Evolutionary conservation across 2,888 invertebrate genomes (phyloP).

Genomic region (Chrysolina americana): DNA sequence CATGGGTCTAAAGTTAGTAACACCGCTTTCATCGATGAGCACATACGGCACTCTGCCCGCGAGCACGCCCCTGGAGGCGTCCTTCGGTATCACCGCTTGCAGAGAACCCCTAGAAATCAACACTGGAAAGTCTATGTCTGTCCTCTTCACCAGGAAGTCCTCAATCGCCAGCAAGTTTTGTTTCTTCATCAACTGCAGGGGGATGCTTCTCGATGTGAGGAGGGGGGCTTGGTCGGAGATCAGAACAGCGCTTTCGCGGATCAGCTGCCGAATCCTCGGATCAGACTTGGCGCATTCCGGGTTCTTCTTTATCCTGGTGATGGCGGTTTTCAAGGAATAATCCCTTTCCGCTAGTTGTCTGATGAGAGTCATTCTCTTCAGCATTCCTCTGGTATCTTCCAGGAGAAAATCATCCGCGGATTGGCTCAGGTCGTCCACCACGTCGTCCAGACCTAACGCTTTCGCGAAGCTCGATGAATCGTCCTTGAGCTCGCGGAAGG

Average conservation of each 20-base stretch:
- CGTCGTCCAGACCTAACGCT: slow-evolving; percentile 78
- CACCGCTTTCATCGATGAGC: slow-evolving; percentile 83
- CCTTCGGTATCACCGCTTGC: slow-evolving; percentile 84
- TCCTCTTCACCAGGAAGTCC: slow-evolving; percentile 78
- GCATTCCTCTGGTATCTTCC: slow-evolving; percentile 75
- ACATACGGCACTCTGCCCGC: slow-evolving; percentile 84
- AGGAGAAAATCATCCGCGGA: slow-evolving; percentile 57
- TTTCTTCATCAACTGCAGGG: slow-evolving; percentile 76
- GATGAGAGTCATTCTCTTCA: slow-evolving; percentile 81
- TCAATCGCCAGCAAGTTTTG: slow-evolving; percentile 84
- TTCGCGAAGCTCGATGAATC: slow-evolving; percentile 81
- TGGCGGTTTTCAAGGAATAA: slow-evolving; percentile 75
- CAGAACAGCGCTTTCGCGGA: slow-evolving; percentile 81
- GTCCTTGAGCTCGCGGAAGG: slow-evolving; percentile 70
- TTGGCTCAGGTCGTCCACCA: slow-evolving; percentile 69
- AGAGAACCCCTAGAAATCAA: slow-evolving; percentile 82
- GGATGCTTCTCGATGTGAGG: slow-evolving; percentile 81
- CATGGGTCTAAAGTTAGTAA: slow-evolving; percentile 82
- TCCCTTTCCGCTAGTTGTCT: slow-evolving; percentile 79
- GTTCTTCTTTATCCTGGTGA: slow-evolving; percentile 77
- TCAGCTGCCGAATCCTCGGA: slow-evolving; percentile 79
- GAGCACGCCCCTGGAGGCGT: slow-evolving; percentile 81
- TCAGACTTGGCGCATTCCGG: slow-evolving; percentile 79
- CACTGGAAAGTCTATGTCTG: slow-evolving; percentile 74
- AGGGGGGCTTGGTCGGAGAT: slow-evolving; percentile 66